phyloP scores from a whole-genome alignment of 1,140 invertebrate species.

The Oreohelix idahoensis region DNA sequence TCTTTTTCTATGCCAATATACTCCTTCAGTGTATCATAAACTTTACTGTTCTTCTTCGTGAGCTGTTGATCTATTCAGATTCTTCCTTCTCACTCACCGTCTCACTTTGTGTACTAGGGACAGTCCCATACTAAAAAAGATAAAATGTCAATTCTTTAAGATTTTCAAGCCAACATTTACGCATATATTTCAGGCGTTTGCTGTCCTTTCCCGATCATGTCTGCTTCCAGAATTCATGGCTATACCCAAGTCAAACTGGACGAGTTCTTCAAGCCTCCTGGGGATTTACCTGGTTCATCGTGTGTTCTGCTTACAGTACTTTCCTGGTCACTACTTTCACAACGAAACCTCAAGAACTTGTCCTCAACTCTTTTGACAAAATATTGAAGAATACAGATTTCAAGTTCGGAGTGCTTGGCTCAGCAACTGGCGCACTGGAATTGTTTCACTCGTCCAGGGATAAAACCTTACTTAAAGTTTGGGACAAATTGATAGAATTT shows the following conservation, averaged over 20 bases:
- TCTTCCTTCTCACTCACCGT: too few species aligned
- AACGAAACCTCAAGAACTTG: neutral
- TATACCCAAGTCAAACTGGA: neutral
- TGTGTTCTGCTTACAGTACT: neutral
- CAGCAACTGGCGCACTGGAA: neutral
- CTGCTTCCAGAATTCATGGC: neutral
- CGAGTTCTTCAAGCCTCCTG: constrained; percentile 3
- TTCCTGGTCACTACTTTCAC: constrained; percentile 22
- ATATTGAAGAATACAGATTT: neutral
- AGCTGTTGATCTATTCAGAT: too few species aligned
- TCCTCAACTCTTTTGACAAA: neutral
- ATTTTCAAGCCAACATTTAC: too few species aligned
- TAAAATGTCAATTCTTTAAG: too few species aligned
- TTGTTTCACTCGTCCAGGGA: neutral
- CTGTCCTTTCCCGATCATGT: neutral
- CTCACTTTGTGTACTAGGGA: too few species aligned
- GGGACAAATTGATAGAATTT: neutral
- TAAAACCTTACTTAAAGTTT: neutral
- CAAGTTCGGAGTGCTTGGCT: neutral
- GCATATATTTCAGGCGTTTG: neutral
- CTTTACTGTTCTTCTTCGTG: too few species aligned
- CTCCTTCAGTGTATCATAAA: too few species aligned
- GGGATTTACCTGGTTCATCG: constrained; percentile 3
- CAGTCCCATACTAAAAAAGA: too few species aligned
- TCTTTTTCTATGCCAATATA: too few species aligned